Evolutionary conservation across 2,113 vertebrate species (phyloP).

Genomic region (Crotalus horridus): DNA sequence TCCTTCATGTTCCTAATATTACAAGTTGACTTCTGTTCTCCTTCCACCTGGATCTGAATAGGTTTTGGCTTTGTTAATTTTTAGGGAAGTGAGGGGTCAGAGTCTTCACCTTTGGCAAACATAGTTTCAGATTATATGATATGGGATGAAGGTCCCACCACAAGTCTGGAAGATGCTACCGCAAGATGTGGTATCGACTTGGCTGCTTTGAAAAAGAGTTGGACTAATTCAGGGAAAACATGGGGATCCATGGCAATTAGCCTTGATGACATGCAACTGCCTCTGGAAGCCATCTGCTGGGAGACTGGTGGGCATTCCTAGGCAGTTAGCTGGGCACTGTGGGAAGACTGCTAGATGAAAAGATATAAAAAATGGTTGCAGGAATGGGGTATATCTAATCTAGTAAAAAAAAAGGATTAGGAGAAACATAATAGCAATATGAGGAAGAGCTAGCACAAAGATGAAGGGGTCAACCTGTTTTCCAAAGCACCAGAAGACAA

Average conservation of each 20-base stretch:
- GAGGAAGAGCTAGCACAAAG: not conserved
- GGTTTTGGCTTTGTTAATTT: not conserved
- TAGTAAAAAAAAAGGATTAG: not conserved
- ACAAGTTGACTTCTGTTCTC: no score
- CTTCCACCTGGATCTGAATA: not conserved
- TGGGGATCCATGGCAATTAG: not conserved
- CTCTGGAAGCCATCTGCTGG: not conserved
- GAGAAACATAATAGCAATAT: not conserved
- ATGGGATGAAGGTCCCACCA: not conserved
- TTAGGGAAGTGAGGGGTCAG: not conserved
- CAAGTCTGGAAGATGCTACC: not conserved
- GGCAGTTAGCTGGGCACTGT: not conserved
- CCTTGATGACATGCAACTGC: not conserved
- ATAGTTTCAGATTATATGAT: not conserved
- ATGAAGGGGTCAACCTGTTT: not conserved
- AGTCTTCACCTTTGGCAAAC: not conserved
- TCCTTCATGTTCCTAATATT: not conserved
- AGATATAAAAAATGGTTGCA: not conserved
- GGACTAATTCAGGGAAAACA: not conserved
- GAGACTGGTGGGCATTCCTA: not conserved
- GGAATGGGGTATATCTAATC: not conserved
- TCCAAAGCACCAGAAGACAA: not conserved
- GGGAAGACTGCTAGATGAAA: not conserved
- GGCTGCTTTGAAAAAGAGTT: not conserved
- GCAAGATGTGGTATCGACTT: not conserved